Percentiles rank a stretch among this genome's conserved stretches.
Conservation (phyloP, 2,113 vertebrate genomes). For the Elaphurus davidianus region DNA sequence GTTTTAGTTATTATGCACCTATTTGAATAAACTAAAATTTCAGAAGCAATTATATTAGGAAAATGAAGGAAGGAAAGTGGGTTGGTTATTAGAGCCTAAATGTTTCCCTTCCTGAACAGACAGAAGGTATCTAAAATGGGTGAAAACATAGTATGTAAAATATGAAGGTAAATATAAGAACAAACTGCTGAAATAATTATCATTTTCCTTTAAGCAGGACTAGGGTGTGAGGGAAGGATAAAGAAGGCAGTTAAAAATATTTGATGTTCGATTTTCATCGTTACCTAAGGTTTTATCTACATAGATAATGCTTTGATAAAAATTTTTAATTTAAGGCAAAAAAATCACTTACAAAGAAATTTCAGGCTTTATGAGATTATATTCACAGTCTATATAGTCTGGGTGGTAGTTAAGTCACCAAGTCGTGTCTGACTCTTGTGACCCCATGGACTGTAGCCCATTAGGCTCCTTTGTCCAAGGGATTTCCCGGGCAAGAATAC, state of each 20-base stretch:
- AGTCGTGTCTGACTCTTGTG: accelerated
- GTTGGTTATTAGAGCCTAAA: background rate
- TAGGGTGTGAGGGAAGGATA: background rate
- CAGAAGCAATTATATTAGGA: background rate
- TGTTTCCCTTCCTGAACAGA: background rate
- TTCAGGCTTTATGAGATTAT: background rate
- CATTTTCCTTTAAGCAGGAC: background rate
- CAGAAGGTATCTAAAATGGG: background rate
- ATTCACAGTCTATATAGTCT: background rate
- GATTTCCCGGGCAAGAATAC: background rate
- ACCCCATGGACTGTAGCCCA: background rate
- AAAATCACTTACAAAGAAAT: background rate
- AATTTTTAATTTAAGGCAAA: background rate
- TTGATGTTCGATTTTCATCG: background rate
- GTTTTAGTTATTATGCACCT: background rate
- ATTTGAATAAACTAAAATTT: background rate
- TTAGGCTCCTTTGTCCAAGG: background rate
- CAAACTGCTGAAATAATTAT: background rate
- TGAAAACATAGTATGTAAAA: background rate
- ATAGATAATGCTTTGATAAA: background rate
- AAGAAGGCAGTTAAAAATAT: background rate
- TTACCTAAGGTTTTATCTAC: background rate
- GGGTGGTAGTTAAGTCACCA: background rate
- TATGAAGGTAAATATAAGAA: background rate
- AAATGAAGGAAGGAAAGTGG: background rate